Base-by-base conservation (phyloP, 1,140 invertebrate species). In the Agrilus planipennis region DNA sequence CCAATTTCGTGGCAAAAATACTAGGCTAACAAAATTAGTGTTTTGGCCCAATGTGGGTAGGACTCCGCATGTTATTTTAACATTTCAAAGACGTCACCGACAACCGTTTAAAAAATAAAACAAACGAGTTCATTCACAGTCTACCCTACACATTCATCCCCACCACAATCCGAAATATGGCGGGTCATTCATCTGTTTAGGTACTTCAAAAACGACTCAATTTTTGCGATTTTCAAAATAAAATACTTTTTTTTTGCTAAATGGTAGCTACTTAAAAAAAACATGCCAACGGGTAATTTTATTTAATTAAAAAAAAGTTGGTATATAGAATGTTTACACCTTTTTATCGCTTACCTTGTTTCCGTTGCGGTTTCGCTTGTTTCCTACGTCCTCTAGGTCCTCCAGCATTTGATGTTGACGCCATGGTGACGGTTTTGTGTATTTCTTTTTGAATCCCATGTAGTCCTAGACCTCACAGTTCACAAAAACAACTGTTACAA, bases 341-440 rank as follows among this genome's bases (percentile, higher is more conserved):
- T n/a, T n/a, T n/a, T n/a, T 7, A 27, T 12, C 7, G 35, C 37
- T 23, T 22, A 21, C 34, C 34, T 36, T 36, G 34, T 62, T 59
- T 60, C 40, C 57, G 42, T 47, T 60, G 55, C 16, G 60, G 60
- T 45, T 62, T 62, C 16, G 57, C 56, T 35, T 62, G 60, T 49
- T 62, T 62, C 31, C 60, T 43, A n/a, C 60, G 50, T 45, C 53
- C 55, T 44, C 52, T 47, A 37, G 41, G 49, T 27, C 44, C 46
- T 39, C 42, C 47, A 32, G 54, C 39, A 44, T 37, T 19, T 30
- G 47, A 23, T 37, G 35, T 40, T 42, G 46, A 32, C 29, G 51
- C 51, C 49, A 51, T 46, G 44, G 42, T 39, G 41, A 52, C 34
- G 37, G 46, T 34, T 23, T 41, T 38, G 23, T 18, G 15, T 20